Base-by-base conservation (phyloP, 2,797 vertebrate genomes). In the Alca torda region DNA sequence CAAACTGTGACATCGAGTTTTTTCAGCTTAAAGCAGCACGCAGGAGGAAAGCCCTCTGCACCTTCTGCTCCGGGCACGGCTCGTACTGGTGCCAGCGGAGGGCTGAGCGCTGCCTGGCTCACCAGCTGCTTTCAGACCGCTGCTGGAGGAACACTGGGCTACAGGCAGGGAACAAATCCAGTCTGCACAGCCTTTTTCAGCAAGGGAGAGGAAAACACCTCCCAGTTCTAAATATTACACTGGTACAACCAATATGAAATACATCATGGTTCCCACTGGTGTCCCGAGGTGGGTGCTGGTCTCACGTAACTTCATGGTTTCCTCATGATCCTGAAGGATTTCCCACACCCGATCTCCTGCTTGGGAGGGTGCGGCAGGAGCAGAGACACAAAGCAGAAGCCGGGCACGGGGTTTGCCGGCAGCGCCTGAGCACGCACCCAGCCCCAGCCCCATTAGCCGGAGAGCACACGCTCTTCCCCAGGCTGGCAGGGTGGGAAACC, bases 81-180 rank as follows among this genome's bases (percentile, higher is more conserved):
- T 11, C 1, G 0, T 7, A 1, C 1, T 35, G 1, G 3, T 19
- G 64, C 28, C 43, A 10, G 45, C 8, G 10, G 3, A 2, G 51
- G 33, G 20, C 10, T 0, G 2, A 12, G 41, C 1, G 9, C 16
- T 23, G 9, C 28, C 20, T 6, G 48, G 28, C 54, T 56, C 20
- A 11, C 14, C 5, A 1, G 7, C 6, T 4, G 19, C 46, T 48
- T 45, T 21, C 3, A 4, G 57, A 51, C 10, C 24, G 5, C 33
- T 6, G 37, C 21, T 30, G 18, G 10, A 16, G 13, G 28, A 13
- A 20, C 6, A 9, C 9, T 2, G 5, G 10, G 16, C 45, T 16
- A 6, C 17, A 35, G 21, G 31, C n/a, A 26, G 35, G 28, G 43
- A 81, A 10, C 15, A 56, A 23, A 37, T 5, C 0, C 0, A 31